These are phyloP conservation scores for Helicoverpa assulta DNA, from an alignment of 2,888 invertebrate species.

Conservation along the genomic window DNA sequence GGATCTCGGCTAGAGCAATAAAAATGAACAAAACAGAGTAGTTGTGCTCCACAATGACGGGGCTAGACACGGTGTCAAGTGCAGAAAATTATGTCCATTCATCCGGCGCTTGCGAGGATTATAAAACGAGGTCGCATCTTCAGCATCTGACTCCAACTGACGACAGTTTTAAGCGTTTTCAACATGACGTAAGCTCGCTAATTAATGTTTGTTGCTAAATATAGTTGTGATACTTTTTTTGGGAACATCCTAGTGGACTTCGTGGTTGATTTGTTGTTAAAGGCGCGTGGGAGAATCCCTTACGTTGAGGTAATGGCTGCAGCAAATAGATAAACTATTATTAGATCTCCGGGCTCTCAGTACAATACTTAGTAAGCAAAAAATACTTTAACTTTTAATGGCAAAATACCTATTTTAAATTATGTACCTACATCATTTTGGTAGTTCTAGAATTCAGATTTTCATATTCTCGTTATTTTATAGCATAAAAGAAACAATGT, in stretches of 20 bases:
- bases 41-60: conserved; percentile 82
- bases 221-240: conserved; percentile 20
- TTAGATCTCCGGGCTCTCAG: no score
- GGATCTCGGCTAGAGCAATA: conserved; percentile 74
- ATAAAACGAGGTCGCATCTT: conserved; percentile 86
- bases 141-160: conserved; percentile 74
- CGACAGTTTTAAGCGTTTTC: conserved; percentile 78
- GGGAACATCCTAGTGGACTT: not conserved
- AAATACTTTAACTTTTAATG: not conserved
- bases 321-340: no score
- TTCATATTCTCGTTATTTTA: conserved; percentile 4
- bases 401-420: no score
- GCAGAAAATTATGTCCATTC: conserved; percentile 90
- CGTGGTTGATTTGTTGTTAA: not conserved
- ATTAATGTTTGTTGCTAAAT: conserved; percentile 70
- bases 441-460: not conserved
- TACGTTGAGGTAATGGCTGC: not conserved
- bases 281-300: not conserved
- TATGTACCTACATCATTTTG: not conserved
- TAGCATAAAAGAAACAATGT: conserved; percentile 36
- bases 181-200: conserved; percentile 72
- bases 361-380: not conserved
- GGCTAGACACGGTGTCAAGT: conserved; percentile 83
- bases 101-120: conserved; percentile 84
- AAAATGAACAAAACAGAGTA: conserved; percentile 82